Base-by-base conservation (phyloP, 2,888 invertebrate genomes). In the Endotricha flammealis region DNA sequence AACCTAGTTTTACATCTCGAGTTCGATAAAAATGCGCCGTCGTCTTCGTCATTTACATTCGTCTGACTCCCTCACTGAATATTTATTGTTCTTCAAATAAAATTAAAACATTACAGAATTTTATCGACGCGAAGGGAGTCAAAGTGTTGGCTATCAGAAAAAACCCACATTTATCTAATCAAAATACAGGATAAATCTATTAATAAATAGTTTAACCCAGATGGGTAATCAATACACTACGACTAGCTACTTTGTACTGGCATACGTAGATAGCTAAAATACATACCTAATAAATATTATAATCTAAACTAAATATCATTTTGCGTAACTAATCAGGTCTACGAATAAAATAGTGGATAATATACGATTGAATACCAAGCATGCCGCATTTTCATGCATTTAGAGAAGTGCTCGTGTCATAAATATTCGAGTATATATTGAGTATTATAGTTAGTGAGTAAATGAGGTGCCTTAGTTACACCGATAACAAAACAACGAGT, bases 171-270 rank as follows among this genome's bases (percentile, higher is more conserved):
- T 16, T 6, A 16, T 16, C 6, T 16, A 16, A 16, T 16, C 6
- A 16, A 27, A 27, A n/a, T 27, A 27, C 11, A 7, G 7, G 12
- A 27, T 12, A 24, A 28, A n/a, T 20, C 20, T 14, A 28, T n/a
- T 11, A 9, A 28, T 12, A 12, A 13, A 28, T 38, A 36, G 25
- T 38, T 37, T 31, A 36, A 39, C 41, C 43, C 34, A 43, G 38
- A 46, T 40, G 37, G 37, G 38, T 45, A 43, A 36, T 43, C 31
- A 51, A 44, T 40, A 58, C 59, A 71, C 66, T 56, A 69, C 69
- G 77, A 79, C 79, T 78, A 78, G 75, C 79, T 78, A 79, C 73
- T 78, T 80, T 81, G 79, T 80, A 80, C 77, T 76, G 57, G 59
- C 53, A 50, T 42, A 50, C 58, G 48, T 52, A 54, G 56, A 47